Percentiles rank a stretch among this genome's conserved stretches.
These are phyloP conservation scores for Caenorhabditis tropicalis DNA, from an alignment of 1,140 invertebrate genomes.

Conservation along the genomic window DNA sequence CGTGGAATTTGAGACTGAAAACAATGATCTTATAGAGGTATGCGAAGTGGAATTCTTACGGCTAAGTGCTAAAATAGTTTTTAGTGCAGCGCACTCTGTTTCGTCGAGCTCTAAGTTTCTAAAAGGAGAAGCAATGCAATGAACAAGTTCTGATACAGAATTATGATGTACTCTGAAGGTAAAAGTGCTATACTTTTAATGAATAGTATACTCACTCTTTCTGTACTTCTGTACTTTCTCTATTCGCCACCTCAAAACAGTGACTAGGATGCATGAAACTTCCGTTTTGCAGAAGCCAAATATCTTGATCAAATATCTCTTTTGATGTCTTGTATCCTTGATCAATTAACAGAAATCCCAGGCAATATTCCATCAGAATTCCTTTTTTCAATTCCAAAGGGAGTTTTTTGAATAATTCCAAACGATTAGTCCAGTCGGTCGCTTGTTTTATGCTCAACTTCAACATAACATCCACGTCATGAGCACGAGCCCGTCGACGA, in stretches of 20 bases:
- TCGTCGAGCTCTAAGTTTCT: neutral
- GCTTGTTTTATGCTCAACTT: neutral
- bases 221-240: neutral
- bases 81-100: conserved; percentile 18
- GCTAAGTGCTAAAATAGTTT: neutral
- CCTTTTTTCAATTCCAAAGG: conserved; percentile 1
- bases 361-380: conserved; percentile 11
- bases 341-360: conserved; percentile 48
- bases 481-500: neutral
- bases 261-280: conserved; percentile 31
- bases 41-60: neutral
- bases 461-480: neutral
- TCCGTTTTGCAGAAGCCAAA: conserved; percentile 44
- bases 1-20: neutral
- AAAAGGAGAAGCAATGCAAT: neutral
- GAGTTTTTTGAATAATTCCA: conserved; percentile 11
- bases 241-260: neutral
- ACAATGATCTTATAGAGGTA: neutral
- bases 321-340: conserved; percentile 4
- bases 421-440: neutral
- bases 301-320: neutral
- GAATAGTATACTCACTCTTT: neutral
- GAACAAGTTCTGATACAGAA: neutral
- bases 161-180: conserved; percentile 10
- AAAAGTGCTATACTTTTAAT: neutral